phyloP scores from a whole-genome alignment of 1,140 invertebrate genomes.

The Pachyrhynchus sulphureomaculatus region DNA sequence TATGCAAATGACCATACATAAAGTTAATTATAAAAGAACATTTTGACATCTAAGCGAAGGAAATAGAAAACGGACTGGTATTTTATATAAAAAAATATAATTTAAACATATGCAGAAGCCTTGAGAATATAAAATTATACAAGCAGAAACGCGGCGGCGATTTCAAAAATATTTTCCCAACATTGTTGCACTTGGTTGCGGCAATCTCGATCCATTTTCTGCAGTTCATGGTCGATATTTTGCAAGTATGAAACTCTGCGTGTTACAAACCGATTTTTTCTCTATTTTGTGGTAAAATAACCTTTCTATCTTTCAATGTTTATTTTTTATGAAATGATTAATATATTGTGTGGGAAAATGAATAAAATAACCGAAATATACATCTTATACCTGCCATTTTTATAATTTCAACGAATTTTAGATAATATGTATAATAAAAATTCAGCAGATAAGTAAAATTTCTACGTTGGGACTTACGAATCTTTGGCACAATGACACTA shows the following conservation, averaged over 20 bases:
- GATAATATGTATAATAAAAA: too few relatives aligned
- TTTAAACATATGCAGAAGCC: slow-evolving; percentile 12
- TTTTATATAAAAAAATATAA: neutral
- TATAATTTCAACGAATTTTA: too few relatives aligned
- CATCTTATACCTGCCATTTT: too few relatives aligned
- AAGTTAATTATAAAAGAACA: neutral
- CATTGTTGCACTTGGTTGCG: slow-evolving; percentile 9
- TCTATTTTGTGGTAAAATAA: slow-evolving; percentile 1
- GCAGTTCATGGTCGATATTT: slow-evolving; percentile 22
- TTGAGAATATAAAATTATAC: slow-evolving; percentile 22
- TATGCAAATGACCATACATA: neutral
- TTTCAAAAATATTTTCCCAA: slow-evolving; percentile 31
- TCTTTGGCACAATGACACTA: too few relatives aligned
- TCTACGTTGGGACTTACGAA: too few relatives aligned
- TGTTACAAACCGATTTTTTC: slow-evolving; percentile 2
- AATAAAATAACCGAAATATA: too few relatives aligned
- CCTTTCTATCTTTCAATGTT: neutral
- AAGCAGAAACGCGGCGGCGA: neutral
- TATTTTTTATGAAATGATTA: too few relatives aligned
- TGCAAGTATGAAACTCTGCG: slow-evolving; percentile 18
- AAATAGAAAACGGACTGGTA: neutral
- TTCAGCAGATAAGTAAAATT: too few relatives aligned
- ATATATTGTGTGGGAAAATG: too few relatives aligned
- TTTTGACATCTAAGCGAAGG: neutral
- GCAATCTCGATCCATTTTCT: slow-evolving; percentile 17